Base-by-base conservation (phyloP, 1,140 invertebrate species). In the Drosophila rufa region DNA sequence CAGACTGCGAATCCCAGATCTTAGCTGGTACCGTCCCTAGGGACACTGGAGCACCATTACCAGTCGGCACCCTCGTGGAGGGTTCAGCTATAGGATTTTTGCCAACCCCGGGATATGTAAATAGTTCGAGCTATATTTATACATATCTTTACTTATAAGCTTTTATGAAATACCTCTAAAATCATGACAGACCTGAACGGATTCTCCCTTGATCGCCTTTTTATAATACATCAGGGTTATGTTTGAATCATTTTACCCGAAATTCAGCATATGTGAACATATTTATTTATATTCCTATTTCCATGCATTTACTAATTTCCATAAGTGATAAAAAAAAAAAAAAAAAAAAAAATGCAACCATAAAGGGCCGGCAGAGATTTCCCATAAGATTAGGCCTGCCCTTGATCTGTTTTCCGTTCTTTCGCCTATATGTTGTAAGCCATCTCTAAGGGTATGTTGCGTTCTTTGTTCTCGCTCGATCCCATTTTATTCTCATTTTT, bases 401-500 rank as follows among this genome's bases (percentile, higher is more conserved):
- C 58, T 43, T 30, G 62, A 66, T 66, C 62, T 30, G 12, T 17
- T 65, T 27, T 25, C 11, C 38, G 6, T 60, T 43, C 51, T 17
- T 27, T 8, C 17, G 38, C n/a, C 12, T 30, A 61, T 47, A 36
- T 9, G n/a, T 22, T 14, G 19, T 19, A 30, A 3, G 14, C 5
- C 8, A 27, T 19, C 8, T 50, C 55, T 27, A 64, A 85, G 81
- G 33, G 82, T 78, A 85, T 85, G 60, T 30, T 14, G 12, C 14
- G 40, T 67, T 74, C 78, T 61, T 58, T 78, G 60, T 50, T 42
- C 42, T 27, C 56, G 42, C 51, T 43, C 67, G 69, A 61, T 65
- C 58, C 51, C 76, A 64, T 68, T 69, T 78, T 78, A 68, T 77
- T 70, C 75, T 19, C 76, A 64, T 79, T 87, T 89, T 89, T 80